Evolutionary conservation across 2,113 vertebrate species (phyloP), one percentile per base, ranked within the genome.

Genomic region (Amphiprion percula): DNA sequence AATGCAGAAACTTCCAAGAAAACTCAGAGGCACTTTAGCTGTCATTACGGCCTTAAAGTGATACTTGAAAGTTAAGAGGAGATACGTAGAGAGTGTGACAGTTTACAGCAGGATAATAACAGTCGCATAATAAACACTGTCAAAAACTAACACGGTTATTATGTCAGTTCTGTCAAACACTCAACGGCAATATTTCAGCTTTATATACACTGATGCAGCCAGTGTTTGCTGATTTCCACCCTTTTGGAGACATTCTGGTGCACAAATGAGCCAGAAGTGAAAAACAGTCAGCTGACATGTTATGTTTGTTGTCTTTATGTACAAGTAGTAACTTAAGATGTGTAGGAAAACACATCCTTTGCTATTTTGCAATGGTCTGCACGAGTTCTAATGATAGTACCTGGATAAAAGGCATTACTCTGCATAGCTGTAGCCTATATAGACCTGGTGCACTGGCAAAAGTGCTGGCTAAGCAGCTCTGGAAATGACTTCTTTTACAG

Each of bases 351-450:
- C 52, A 26, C 16, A 37, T 81, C 19, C 54, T 79, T 56, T 74
- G 47, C 71, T 60, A 59, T 79, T 80, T 82, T 80, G 69, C 65
- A 49, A 33, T 6, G 59, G 55, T 80, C 21, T 9, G 73, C 66
- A 37, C 0, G 15, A 75, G 68, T 76, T 58, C 68, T 81, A 77
- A 60, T 79, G 77, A 88, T 65, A 56, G 55, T 55, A 67, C 53
- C 82, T 66, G 68, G 85, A 62, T 75, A 87, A 82, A 80, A 87
- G 37, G 69, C 67, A 88, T 83, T 80, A 83, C 74, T 90, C 78
- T 89, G 83, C 90, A 77, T 21, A 60, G 78, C 72, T 77, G 68
- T 80, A 84, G 81, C 80, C 78, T 86, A 81, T 49, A 87, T 81
- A 86, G 66, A 52, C 54, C 60, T 46, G 59, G 46, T 74, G 74